Evolutionary conservation across 2,888 invertebrate species (phyloP).

Genomic region (Apodemia duryi): DNA sequence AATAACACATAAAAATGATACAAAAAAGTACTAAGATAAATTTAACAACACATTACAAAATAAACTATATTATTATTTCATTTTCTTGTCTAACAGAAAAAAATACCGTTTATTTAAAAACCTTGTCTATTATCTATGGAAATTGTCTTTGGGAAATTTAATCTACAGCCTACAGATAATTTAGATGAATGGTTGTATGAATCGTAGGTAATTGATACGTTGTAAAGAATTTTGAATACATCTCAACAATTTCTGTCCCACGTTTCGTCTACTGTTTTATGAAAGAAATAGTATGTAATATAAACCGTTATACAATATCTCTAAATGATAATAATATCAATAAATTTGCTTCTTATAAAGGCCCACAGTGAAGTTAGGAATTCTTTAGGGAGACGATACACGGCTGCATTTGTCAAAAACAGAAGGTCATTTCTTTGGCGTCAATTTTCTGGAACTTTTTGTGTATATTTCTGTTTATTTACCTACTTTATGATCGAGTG

Average conservation of each 20-base stretch:
- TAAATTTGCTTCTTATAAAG: conserved; percentile 6
- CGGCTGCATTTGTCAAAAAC: neutral
- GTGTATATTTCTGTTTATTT: too few relatives aligned
- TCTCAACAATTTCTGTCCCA: conserved; percentile 2
- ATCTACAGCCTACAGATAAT: conserved; percentile 8
- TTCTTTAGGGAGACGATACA: neutral
- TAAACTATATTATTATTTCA: too few relatives aligned
- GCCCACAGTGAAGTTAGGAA: neutral
- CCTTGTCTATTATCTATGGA: conserved; percentile 14
- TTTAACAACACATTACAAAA: too few relatives aligned
- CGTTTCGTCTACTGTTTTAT: conserved; percentile 12
- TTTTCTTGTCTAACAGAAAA: too few relatives aligned
- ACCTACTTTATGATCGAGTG: too few relatives aligned
- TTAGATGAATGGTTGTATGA: conserved; percentile 1
- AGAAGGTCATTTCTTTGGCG: neutral
- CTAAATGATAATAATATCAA: conserved; percentile 9
- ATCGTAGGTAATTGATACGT: conserved; percentile 13
- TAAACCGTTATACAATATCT: neutral
- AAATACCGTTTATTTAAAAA: neutral
- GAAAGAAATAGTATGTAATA: conserved; percentile 5
- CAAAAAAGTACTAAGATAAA: too few relatives aligned
- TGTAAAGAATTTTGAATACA: conserved; percentile 1
- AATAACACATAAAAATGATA: too few relatives aligned
- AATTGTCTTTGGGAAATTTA: conserved; percentile 12
- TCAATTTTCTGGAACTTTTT: neutral